phyloP scores from a whole-genome alignment of 2,888 invertebrate species.

The Drosophila tripunctata region DNA sequence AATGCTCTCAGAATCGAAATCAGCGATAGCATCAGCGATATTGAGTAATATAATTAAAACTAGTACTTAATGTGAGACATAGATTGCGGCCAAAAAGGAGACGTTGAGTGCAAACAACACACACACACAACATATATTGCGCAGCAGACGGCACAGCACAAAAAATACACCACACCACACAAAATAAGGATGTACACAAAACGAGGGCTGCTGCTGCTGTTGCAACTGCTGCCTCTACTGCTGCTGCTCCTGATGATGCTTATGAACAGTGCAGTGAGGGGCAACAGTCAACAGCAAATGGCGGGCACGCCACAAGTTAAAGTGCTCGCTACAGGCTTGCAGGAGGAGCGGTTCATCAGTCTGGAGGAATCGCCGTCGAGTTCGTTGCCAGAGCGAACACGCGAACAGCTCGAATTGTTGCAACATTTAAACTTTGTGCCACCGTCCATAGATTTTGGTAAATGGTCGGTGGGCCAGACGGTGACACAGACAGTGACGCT shows the following conservation, averaged over 20 bases:
- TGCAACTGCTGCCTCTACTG: constrained; percentile 19
- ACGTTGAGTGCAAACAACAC: constrained; percentile 36
- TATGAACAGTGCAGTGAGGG: constrained; percentile 26
- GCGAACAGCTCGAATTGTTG: constrained; percentile 72
- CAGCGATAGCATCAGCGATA: constrained; percentile 69
- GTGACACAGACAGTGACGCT: constrained; percentile 94
- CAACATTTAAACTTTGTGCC: constrained; percentile 85
- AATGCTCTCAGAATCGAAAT: constrained; percentile 57
- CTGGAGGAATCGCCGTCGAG: constrained; percentile 58
- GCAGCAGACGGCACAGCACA: constrained; percentile 41
- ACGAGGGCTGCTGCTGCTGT: background rate
- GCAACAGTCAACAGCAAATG: constrained; percentile 40
- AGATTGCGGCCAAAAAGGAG: constrained; percentile 37
- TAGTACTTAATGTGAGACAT: constrained; percentile 57
- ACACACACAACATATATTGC: constrained; percentile 24
- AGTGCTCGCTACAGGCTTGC: constrained; percentile 45
- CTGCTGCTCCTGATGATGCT: constrained; percentile 36
- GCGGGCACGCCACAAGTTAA: constrained; percentile 44
- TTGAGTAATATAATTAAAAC: constrained; percentile 71
- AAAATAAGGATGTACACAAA: constrained; percentile 53
- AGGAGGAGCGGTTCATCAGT: constrained; percentile 43
- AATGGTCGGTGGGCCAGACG: constrained; percentile 93
- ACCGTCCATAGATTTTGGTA: constrained; percentile 85
- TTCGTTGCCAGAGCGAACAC: constrained; percentile 58
- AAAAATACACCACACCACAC: constrained; percentile 26